These are phyloP conservation scores for Platysteira castanea DNA, from an alignment of 2,113 vertebrate species.

Conservation along the genomic window DNA sequence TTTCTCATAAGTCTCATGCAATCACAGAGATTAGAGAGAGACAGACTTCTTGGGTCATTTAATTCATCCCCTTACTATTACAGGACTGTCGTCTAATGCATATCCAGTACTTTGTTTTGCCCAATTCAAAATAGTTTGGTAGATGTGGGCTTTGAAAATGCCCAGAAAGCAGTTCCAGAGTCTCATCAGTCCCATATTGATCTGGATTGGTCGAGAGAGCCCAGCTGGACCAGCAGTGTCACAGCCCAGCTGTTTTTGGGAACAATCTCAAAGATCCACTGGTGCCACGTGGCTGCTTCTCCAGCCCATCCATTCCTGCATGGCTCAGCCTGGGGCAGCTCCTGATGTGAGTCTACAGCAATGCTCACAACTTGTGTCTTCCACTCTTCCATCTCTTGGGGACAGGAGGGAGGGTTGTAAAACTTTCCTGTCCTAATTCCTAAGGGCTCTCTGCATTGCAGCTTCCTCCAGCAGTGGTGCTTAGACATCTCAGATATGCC, in stretches of 20 bases:
- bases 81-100: neutral
- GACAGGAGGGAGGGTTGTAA: neutral
- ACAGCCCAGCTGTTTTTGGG: neutral
- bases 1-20: neutral
- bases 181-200: neutral
- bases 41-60: neutral
- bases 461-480: rapidly evolving
- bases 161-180: neutral
- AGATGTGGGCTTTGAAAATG: neutral
- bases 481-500: neutral
- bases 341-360: neutral
- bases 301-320: neutral
- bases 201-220: rapidly evolving
- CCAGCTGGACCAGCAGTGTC: neutral
- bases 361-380: neutral
- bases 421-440: neutral
- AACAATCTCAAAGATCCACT: neutral
- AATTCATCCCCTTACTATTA: neutral
- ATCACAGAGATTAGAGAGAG: neutral
- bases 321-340: neutral
- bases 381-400: neutral
- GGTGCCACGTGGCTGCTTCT: neutral
- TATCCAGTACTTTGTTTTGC: neutral
- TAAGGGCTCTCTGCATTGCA: neutral
- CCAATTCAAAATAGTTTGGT: neutral